phyloP scores from a whole-genome alignment of 2,888 invertebrate genomes.

The Polia nebulosa region DNA sequence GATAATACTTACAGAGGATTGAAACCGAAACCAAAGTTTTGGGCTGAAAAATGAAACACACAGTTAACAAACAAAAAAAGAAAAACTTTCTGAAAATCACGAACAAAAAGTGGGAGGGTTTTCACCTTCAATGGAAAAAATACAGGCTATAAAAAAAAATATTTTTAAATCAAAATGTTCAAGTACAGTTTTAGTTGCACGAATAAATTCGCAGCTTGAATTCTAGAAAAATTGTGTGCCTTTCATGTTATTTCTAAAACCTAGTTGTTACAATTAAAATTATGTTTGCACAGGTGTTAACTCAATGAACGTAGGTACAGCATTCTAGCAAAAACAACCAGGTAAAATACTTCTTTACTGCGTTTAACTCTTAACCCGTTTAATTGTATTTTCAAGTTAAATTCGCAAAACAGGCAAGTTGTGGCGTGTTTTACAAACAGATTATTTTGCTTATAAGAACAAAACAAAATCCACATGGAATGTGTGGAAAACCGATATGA shows the following conservation, averaged over 20 bases:
- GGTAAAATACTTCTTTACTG: background rate
- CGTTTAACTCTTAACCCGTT: background rate
- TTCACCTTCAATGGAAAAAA: background rate
- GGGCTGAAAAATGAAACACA: background rate
- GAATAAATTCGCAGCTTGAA: background rate
- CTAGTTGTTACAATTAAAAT: background rate
- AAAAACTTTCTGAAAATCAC: background rate
- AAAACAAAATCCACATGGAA: background rate
- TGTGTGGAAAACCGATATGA: background rate
- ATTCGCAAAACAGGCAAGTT: background rate
- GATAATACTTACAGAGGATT: background rate
- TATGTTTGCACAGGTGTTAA: slow-evolving; percentile 24
- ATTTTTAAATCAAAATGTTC: background rate
- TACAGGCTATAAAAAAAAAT: too few relatives aligned
- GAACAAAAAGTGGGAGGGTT: background rate
- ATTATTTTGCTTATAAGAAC: background rate
- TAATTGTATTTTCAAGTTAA: background rate
- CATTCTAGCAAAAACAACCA: background rate
- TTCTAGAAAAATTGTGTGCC: background rate
- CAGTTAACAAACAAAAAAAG: too few relatives aligned
- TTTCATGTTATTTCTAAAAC: background rate
- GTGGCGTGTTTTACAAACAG: background rate
- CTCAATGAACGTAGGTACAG: too few relatives aligned
- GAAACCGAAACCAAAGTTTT: background rate
- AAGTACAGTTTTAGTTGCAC: background rate